Evolutionary conservation across 2,888 invertebrate genomes (phyloP), one percentile per base, ranked within the genome.

Genomic region (Biston betularia): DNA sequence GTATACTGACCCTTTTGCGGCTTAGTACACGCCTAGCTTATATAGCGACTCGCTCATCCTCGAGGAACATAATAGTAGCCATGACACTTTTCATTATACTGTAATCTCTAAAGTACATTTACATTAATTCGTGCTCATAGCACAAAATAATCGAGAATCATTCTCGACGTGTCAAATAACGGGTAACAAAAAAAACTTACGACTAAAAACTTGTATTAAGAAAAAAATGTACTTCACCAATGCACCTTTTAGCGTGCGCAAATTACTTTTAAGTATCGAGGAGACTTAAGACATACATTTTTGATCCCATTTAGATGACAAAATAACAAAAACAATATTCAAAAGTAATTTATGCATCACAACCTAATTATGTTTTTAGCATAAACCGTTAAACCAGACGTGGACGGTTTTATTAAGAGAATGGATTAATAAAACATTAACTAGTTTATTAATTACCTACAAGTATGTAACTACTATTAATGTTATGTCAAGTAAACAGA

Each of bases 161-260:
- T 35, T 14, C 79, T 77, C 81, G 78, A 80, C 76, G 79, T 78
- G 78, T 85, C 82, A 80, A 76, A 49, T 55, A 52, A 58, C 34
- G 50, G 60, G 63, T 68, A 70, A 57, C 57, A 65, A 70, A 60
- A 60, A 70, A 60, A 63, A 34, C 57, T 66, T 63, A 69, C 24
- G 8, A 46, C 69, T 69, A 71, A 54, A 67, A 48, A 34, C 49
- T 14, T 58, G 55, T 12, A 78, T 3, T 50, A 56, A 65, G 77
- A 79, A 78, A 78, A 77, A 84, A 84, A 82, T 87, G 88, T 88
- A 88, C 88, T 89, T 84, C 73, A 50, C 35, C 48, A 38, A 74
- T 78, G 80, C 80, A 82, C 79, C 77, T 68, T 63, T 65, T 44
- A 76, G 73, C 67, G 60, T 77, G 72, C 71, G 75, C 67, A 72